Evolutionary conservation across 2,888 invertebrate genomes (phyloP).

Genomic region (Agrenia bidenticulata): DNA sequence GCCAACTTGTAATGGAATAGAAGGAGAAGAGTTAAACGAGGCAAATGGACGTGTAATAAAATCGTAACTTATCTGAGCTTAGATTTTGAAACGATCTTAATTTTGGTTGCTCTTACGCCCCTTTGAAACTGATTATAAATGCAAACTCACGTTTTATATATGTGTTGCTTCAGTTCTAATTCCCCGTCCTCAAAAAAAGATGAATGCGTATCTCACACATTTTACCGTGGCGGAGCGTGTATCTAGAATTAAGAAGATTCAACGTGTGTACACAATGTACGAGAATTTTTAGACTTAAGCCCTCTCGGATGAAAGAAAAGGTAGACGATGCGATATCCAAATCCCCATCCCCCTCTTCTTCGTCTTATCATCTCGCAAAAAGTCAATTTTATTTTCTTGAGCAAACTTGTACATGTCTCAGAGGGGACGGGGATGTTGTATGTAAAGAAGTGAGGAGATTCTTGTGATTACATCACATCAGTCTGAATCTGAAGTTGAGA

Average conservation of each 20-base stretch:
- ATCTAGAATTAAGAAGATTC: background rate
- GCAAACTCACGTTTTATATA: slow-evolving; percentile 1
- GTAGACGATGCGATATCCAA: background rate
- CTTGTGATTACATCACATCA: slow-evolving; percentile 10
- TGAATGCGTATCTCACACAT: slow-evolving; percentile 7
- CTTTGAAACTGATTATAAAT: slow-evolving; percentile 2
- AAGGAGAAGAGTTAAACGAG: no score
- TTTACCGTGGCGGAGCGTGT: slow-evolving; percentile 7
- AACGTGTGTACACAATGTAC: background rate
- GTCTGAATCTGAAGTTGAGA: background rate
- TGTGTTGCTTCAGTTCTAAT: slow-evolving; percentile 3
- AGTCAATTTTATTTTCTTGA: no score
- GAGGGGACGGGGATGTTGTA: background rate
- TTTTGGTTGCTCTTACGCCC: no score
- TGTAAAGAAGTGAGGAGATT: background rate
- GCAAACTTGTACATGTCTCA: background rate
- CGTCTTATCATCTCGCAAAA: no score
- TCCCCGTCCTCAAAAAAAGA: background rate
- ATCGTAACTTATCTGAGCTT: no score
- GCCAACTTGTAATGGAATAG: no score
- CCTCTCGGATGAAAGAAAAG: background rate
- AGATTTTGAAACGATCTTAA: no score
- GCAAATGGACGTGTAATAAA: no score
- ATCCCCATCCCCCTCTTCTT: background rate
- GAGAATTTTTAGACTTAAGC: background rate